phyloP scores from a whole-genome alignment of 2,113 vertebrate species.

The Gracilinanus agilis region DNA sequence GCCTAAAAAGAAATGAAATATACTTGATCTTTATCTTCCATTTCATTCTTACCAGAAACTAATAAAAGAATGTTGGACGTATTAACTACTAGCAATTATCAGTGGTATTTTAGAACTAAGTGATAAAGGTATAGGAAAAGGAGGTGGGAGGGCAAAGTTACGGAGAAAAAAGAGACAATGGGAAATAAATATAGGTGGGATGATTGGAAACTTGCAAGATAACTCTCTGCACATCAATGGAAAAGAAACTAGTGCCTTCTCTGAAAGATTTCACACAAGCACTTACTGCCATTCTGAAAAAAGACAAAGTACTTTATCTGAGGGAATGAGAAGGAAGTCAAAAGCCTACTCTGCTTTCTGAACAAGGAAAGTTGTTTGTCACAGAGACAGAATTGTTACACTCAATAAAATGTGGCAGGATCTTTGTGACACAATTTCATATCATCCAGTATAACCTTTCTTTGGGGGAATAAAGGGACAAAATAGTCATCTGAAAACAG shows the following conservation, averaged over 20 bases:
- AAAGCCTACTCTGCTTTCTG: neutral
- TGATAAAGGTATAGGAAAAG: neutral
- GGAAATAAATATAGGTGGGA: neutral
- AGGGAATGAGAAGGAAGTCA: neutral
- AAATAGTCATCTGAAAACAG: neutral
- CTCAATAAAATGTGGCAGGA: neutral
- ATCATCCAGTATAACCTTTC: neutral
- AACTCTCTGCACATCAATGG: neutral
- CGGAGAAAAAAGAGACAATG: neutral
- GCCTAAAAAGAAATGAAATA: neutral
- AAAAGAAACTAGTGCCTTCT: neutral
- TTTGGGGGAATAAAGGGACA: neutral
- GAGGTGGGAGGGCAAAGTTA: neutral
- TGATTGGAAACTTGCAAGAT: neutral
- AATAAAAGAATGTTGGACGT: too few relatives aligned
- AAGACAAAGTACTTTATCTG: conserved; percentile 10
- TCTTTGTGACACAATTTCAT: neutral
- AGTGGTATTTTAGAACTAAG: neutral
- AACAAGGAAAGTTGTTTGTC: neutral
- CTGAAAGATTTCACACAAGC: neutral
- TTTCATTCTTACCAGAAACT: neutral
- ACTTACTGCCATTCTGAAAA: conserved; percentile 5
- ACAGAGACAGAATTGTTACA: neutral
- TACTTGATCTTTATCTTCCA: neutral
- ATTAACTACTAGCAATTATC: neutral